phyloP scores from a whole-genome alignment of 2,113 vertebrate genomes.

The Pterocles orientalis region DNA sequence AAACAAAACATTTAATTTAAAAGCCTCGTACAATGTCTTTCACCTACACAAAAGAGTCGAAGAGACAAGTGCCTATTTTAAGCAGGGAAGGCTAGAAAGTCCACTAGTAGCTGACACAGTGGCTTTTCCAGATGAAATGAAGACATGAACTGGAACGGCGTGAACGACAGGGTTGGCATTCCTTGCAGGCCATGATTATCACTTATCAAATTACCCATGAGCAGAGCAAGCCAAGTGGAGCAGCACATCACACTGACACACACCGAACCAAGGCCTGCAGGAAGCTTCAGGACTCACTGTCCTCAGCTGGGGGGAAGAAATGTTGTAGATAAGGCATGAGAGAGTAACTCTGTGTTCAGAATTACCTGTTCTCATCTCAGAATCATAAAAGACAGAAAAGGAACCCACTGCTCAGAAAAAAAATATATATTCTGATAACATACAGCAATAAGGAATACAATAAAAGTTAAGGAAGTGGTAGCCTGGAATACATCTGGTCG shows the following conservation, averaged over 20 bases:
- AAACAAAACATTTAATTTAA: background rate
- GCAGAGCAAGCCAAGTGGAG: slow-evolving; percentile 24
- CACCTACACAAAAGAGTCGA: background rate
- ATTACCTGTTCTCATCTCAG: slow-evolving; percentile 15
- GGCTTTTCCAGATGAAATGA: slow-evolving; percentile 14
- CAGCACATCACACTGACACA: slow-evolving; percentile 19
- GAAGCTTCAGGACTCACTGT: slow-evolving; percentile 16
- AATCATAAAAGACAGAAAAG: background rate
- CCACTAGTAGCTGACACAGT: background rate
- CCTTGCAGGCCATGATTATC: slow-evolving; percentile 48
- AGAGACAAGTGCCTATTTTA: background rate
- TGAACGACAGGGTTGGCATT: background rate
- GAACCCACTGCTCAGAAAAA: background rate
- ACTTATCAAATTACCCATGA: slow-evolving; percentile 26
- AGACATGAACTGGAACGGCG: background rate
- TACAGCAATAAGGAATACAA: background rate
- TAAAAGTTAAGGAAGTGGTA: slow-evolving; percentile 7
- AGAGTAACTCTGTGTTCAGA: background rate
- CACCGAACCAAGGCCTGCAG: background rate
- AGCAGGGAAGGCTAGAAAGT: background rate
- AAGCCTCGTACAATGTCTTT: background rate
- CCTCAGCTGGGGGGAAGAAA: background rate
- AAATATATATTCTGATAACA: background rate
- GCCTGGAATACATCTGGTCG: background rate
- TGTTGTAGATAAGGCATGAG: background rate